Conservation (phyloP, 2,797 vertebrate species). For the Brachyrhaphis roseni region DNA sequence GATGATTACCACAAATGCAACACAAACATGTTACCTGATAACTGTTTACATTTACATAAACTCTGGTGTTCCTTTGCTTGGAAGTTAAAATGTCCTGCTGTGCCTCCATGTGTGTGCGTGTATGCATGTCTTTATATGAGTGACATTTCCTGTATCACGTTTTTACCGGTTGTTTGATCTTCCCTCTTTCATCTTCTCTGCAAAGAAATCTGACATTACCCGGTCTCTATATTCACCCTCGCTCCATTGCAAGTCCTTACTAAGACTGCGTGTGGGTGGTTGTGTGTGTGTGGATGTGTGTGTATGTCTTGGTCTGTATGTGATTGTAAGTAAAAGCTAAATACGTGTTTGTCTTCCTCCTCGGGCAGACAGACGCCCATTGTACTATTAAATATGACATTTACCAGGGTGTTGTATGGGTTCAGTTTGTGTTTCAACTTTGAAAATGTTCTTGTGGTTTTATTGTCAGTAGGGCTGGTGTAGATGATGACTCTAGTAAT, state of each 20-base stretch:
- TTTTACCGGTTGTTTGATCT: slow-evolving; percentile 74
- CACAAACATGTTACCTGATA: not conserved
- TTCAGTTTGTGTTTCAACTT: not conserved
- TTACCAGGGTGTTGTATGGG: not conserved
- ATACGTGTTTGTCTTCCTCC: slow-evolving; percentile 60
- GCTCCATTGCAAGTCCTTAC: slow-evolving; percentile 45
- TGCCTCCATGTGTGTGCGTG: slow-evolving; percentile 8
- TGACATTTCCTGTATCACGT: slow-evolving; percentile 75
- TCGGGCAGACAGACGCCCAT: slow-evolving; percentile 36
- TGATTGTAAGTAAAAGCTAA: slow-evolving; percentile 29
- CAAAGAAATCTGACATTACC: slow-evolving; percentile 75
- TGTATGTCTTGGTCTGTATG: slow-evolving; percentile 1
- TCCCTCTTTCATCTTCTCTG: slow-evolving; percentile 75
- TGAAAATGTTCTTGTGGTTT: not conserved
- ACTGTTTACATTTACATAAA: slow-evolving; percentile 33
- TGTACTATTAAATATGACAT: slow-evolving; percentile 33
- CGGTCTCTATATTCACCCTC: slow-evolving; percentile 58
- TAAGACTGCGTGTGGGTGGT: slow-evolving; percentile 18
- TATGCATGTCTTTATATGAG: slow-evolving; percentile 28
- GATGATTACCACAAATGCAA: not conserved
- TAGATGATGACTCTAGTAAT: too few species aligned
- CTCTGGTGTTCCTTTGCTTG: slow-evolving; percentile 24
- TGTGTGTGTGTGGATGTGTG: not conserved
- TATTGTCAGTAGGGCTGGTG: too few species aligned
- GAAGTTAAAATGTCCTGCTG: slow-evolving; percentile 26